Conservation (phyloP, 2,113 vertebrate genomes). For the Calyptommatus sinebrachiatus region DNA sequence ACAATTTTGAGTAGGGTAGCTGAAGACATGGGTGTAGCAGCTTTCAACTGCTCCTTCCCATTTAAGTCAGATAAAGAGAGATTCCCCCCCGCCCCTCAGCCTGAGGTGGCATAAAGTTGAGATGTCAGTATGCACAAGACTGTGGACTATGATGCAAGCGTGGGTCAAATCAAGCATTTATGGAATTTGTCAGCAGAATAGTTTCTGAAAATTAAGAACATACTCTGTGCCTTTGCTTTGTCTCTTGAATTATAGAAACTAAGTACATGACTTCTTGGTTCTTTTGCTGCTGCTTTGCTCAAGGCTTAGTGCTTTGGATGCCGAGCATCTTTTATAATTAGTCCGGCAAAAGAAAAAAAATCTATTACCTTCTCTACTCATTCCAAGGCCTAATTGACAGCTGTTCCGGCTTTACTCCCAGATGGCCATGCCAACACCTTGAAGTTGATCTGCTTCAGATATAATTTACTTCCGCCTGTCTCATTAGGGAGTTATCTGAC, state of each 20-base stretch:
- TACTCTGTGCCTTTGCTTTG: not conserved
- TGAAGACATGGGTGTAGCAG: not conserved
- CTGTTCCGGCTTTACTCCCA: slow-evolving; percentile 27
- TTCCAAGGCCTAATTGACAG: slow-evolving; percentile 37
- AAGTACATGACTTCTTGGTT: slow-evolving; percentile 36
- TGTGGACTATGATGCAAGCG: not conserved
- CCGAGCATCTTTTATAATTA: slow-evolving; percentile 50
- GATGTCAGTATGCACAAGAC: not conserved
- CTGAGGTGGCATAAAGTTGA: not conserved
- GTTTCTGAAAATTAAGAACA: not conserved
- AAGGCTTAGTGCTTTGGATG: slow-evolving; percentile 47
- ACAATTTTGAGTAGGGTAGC: not conserved
- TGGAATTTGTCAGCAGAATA: not conserved
- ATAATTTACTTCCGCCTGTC: slow-evolving; percentile 25
- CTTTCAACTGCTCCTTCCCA: not conserved
- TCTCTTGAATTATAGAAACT: slow-evolving; percentile 16
- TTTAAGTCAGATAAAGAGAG: not conserved
- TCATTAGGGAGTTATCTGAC: slow-evolving; percentile 8
- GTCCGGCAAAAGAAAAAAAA: slow-evolving; percentile 25
- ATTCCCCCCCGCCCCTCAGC: not conserved
- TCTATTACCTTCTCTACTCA: slow-evolving; percentile 12
- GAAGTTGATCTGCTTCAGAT: slow-evolving; percentile 1
- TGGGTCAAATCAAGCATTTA: not conserved
- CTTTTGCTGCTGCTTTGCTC: not conserved
- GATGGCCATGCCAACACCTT: slow-evolving; percentile 12